These are phyloP conservation scores for Pissodes strobi DNA, from an alignment of 1,140 invertebrate genomes.

Conservation along the genomic window DNA sequence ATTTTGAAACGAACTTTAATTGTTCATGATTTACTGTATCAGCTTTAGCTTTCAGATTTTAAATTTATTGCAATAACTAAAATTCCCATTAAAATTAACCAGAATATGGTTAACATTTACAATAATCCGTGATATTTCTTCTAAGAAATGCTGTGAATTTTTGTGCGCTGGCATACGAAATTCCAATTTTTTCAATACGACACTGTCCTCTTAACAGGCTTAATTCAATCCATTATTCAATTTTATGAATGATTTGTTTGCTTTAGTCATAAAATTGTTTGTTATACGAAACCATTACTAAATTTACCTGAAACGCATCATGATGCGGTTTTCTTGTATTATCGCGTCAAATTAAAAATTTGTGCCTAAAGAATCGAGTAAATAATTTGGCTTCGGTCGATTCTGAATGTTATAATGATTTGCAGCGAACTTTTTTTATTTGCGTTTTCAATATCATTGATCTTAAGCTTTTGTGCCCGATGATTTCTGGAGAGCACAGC, in stretches of 20 bases:
- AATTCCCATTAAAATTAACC: too few species aligned
- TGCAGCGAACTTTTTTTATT: slow-evolving; percentile 9
- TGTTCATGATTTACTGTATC: too few species aligned
- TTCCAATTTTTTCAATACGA: background rate
- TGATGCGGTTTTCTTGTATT: slow-evolving; percentile 31
- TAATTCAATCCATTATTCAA: slow-evolving; percentile 36
- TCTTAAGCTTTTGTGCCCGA: too few species aligned
- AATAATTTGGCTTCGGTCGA: slow-evolving; percentile 22
- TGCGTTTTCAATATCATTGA: background rate
- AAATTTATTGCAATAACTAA: too few species aligned
- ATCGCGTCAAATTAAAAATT: slow-evolving; percentile 31
- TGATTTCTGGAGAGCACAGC: too few species aligned
- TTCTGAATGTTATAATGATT: slow-evolving; percentile 3
- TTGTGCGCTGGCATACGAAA: too few species aligned
- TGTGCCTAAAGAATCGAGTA: slow-evolving; percentile 34
- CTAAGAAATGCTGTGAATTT: too few species aligned
- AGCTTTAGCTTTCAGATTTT: too few species aligned
- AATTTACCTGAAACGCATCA: slow-evolving; percentile 18
- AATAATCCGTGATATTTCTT: too few species aligned
- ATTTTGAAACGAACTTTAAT: too few species aligned
- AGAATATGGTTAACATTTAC: too few species aligned
- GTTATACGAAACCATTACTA: slow-evolving; percentile 33
- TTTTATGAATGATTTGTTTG: slow-evolving; percentile 37
- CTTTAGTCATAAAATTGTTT: slow-evolving; percentile 34
- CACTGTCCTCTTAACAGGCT: slow-evolving; percentile 10